Evolutionary conservation across 2,113 vertebrate species (phyloP), one percentile per base, ranked within the genome.

Genomic region (Anseranas semipalmata): DNA sequence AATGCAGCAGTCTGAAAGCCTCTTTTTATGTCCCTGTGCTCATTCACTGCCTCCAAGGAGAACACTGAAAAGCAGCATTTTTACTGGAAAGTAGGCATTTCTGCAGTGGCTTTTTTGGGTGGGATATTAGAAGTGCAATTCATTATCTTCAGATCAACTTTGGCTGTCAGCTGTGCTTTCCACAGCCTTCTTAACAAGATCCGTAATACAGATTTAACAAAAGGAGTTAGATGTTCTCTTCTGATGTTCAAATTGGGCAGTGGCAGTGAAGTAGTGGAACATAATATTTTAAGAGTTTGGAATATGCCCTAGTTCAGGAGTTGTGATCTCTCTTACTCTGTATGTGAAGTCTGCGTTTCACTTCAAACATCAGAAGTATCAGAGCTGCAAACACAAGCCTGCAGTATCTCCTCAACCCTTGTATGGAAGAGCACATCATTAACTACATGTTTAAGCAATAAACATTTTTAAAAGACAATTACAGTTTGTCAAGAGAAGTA

Each of bases 281-380:
- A 6, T 37, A 37, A 60, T 87, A 67, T 87, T 91, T 94, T 80
- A 41, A 24, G 73, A 53, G 52, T 77, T 20, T 71, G 81, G 89
- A 91, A 75, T 35, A 27, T 18, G 63, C 39, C 77, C 68, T 84
- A 28, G 68, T 53, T 37, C n/a, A 43, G 91, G 72, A 67, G 68
- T 2, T 65, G 62, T 56, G 60, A 50, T 85, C 32, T 58, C 37
- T 75, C 46, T 68, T 35, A 12, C 68, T 76, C 39, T 53, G 46
- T 12, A 7, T 1, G 1, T 22, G 55, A 76, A 60, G 15, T 32
- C 7, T 18, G 21, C 0, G 0, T 83, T 89, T 70, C 68, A 22
- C 15, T 4, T 17, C 59, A 45, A 63, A 19, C 15, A 59, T 5
- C 39, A 17, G 25, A 60, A 76, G 28, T 15, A 46, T 13, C 62